These are phyloP conservation scores for Dinomys branickii DNA, from an alignment of 2,113 vertebrate genomes.

Conservation along the genomic window DNA sequence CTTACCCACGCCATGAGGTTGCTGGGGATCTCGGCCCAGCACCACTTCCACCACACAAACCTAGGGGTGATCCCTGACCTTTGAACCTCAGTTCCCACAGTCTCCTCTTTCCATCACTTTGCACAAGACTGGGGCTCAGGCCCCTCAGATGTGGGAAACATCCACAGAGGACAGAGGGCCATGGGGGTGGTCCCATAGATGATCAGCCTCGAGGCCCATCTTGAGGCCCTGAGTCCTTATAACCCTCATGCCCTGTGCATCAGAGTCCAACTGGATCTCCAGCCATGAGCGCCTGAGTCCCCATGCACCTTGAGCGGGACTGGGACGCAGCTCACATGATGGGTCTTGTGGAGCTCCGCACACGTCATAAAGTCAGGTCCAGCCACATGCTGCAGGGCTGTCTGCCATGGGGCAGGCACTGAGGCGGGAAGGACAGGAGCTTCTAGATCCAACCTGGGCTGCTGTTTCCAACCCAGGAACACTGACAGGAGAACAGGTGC, in stretches of 20 bases:
- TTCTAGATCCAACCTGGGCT: background rate
- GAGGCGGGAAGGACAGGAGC: conserved; percentile 60
- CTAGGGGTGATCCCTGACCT: background rate
- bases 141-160: background rate
- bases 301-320: conserved; percentile 46
- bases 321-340: conserved; percentile 78
- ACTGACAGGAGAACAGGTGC: background rate
- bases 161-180: background rate
- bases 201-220: too few relatives aligned
- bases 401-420: conserved; percentile 61
- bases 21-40: background rate
- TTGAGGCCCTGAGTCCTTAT: background rate
- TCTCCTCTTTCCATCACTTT: background rate
- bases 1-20: too few relatives aligned
- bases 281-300: too few relatives aligned
- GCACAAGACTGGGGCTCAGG: background rate
- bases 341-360: conserved; percentile 77
- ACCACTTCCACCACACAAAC: background rate
- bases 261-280: background rate
- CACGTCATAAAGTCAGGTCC: conserved; percentile 80
- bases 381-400: conserved; percentile 26
- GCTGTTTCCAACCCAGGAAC: background rate
- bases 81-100: background rate
- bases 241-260: background rate
- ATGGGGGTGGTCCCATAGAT: background rate